Base-by-base conservation (phyloP, 2,888 invertebrate genomes). In the Acleris laterana region DNA sequence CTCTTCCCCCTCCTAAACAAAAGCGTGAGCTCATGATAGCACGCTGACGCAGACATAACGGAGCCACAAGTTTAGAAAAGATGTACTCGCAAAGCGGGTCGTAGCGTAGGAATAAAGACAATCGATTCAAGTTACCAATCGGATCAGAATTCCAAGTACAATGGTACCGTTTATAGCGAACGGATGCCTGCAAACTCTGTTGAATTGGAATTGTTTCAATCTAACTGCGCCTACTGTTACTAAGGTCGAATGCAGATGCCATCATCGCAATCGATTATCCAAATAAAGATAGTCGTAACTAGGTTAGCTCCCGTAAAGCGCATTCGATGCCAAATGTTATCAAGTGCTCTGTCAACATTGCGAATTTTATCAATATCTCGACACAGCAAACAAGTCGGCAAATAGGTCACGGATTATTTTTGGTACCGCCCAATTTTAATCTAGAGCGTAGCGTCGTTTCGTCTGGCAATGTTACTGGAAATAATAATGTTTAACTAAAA, bases 251-350 rank as follows among this genome's bases (percentile, higher is more conserved):
- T 71, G 69, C 68, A 71, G 68, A 66, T 53, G 55, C 56, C 46
- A 48, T 55, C 32, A 28, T 56, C 46, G 61, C 56, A 61, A 55
- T 75, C 79, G 81, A 87, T 89, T 85, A 88, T 85, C 83, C 82
- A 88, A 89, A 90, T 84, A 86, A 78, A 80, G 91, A 93, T 92
- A 92, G 85, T 80, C 70, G 68, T 82, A 90, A 82, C 83, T 92
- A 89, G 92, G 91, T 90, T 89, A 89, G 87, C 86, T 87, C 85
- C 89, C 79, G 85, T 87, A 84, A 80, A 85, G 76, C 80, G 78
- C 82, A 83, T 83, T 82, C 78, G 83, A 79, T 83, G 82, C 85
- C 87, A 85, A 92, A 92, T 88, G 86, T 89, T 90, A 88, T 92
- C 90, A 89, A 88, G 87, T 86, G 84, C 73, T 85, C 76, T 79